phyloP scores from a whole-genome alignment of 2,113 vertebrate species.

The Pelecanoides urinatrix region DNA sequence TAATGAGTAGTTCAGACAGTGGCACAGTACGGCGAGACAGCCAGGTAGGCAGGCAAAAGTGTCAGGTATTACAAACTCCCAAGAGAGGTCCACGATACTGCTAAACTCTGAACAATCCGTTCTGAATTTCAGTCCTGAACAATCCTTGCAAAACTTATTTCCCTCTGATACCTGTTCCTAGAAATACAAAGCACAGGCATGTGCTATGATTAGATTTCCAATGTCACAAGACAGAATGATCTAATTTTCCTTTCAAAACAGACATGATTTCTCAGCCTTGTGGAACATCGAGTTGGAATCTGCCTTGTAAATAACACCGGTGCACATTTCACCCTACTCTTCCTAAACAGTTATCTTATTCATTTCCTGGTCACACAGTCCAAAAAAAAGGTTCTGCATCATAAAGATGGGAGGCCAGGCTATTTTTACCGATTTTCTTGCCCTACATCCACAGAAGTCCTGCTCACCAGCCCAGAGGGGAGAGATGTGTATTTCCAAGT shows the following conservation, averaged over 20 bases:
- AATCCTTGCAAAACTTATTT: neutral
- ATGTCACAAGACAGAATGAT: neutral
- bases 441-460: neutral
- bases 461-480: neutral
- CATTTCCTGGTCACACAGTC: neutral
- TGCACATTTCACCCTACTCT: neutral
- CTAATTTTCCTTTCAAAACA: neutral
- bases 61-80: neutral
- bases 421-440: neutral
- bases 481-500: neutral
- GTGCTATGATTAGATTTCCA: neutral
- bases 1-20: neutral
- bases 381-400: neutral
- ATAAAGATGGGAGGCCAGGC: neutral
- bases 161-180: neutral
- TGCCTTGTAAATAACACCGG: neutral
- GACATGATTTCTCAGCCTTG: neutral
- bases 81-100: neutral
- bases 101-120: neutral
- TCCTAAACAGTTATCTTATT: neutral
- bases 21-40: neutral
- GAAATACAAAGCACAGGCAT: neutral
- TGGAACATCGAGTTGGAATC: neutral
- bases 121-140: neutral
- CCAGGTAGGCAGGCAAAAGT: accelerated